A percentile compares a stretch with the other conserved stretches of the same genome.
Evolutionary conservation across 2,113 vertebrate species (phyloP).

Genomic region (Hyla sarda): DNA sequence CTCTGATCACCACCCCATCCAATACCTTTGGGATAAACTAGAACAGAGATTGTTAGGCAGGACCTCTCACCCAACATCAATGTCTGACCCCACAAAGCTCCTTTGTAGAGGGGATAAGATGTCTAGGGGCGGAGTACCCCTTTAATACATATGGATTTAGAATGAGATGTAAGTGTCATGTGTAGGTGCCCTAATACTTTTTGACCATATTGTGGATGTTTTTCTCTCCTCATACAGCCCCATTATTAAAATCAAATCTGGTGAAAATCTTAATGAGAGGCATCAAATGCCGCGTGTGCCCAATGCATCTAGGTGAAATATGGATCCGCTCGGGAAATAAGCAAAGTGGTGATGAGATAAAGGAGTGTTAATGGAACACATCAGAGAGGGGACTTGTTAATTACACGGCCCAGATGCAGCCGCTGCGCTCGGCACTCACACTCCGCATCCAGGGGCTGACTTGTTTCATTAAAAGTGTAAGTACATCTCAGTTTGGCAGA

Average conservation of each 20-base stretch:
- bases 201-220: neutral
- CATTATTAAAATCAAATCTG: neutral
- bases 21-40: too few relatives aligned
- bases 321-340: neutral
- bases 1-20: too few relatives aligned
- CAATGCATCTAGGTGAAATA: constrained; percentile 1
- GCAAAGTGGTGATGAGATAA: constrained; percentile 10
- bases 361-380: constrained; percentile 47
- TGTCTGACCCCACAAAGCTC: too few relatives aligned
- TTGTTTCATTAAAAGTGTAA: constrained; percentile 47
- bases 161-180: too few relatives aligned
- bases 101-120: too few relatives aligned
- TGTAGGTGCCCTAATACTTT: too few relatives aligned
- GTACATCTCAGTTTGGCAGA: constrained; percentile 8
- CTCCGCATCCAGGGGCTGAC: constrained; percentile 15
- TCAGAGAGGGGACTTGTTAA: constrained; percentile 37
- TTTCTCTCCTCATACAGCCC: neutral
- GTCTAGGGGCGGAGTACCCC: too few relatives aligned
- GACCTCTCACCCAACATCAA: too few relatives aligned
- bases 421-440: neutral
- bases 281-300: neutral
- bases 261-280: constrained; percentile 15
- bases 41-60: too few relatives aligned
- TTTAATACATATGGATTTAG: too few relatives aligned
- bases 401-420: constrained; percentile 31